Evolutionary conservation across 2,888 invertebrate species (phyloP).

Genomic region (Nysson spinosus): DNA sequence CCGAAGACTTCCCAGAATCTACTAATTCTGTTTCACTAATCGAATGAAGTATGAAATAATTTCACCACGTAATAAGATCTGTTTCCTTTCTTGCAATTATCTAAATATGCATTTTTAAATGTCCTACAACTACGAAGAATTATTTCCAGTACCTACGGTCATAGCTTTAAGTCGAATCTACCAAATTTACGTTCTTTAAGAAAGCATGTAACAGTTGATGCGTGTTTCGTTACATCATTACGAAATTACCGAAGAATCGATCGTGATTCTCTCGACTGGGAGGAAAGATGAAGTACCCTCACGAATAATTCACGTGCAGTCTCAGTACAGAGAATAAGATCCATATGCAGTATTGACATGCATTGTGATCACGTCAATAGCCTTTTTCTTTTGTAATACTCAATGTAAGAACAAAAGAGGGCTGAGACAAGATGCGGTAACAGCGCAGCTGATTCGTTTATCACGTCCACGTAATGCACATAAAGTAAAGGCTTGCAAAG

Average conservation of each 20-base stretch:
- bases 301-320: not conserved
- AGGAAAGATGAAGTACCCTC: not conserved
- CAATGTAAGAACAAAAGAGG: not conserved
- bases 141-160: not conserved
- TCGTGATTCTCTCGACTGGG: not conserved
- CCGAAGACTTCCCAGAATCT: no score
- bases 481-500: no score
- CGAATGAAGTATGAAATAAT: no score
- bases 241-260: slow-evolving; percentile 1
- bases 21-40: no score
- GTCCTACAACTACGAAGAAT: no score
- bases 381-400: slow-evolving; percentile 3
- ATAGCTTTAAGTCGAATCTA: not conserved
- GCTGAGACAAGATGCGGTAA: no score
- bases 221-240: slow-evolving; percentile 1
- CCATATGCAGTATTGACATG: not conserved
- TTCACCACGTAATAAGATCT: no score
- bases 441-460: no score
- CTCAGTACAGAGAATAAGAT: not conserved
- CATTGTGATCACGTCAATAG: not conserved
- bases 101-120: no score
- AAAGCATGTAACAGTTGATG: not conserved
- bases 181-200: not conserved
- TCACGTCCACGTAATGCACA: no score
- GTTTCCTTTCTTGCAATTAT: no score